Evolutionary conservation across 2,888 invertebrate species (phyloP), one percentile per base, ranked within the genome.

Genomic region (Drosophila nr. perissopoda): DNA sequence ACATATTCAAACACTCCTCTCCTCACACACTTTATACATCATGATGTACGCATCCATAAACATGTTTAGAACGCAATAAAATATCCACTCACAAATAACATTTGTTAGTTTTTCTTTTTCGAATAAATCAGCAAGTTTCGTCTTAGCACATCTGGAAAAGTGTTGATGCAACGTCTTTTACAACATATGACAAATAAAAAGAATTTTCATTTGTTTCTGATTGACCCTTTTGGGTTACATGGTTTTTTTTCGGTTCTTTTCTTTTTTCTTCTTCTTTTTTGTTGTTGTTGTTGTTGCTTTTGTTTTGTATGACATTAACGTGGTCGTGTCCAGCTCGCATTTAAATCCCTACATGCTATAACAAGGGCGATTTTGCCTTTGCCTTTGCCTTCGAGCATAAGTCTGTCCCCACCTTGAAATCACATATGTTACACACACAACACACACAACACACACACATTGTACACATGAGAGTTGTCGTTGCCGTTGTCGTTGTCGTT

Each of bases 341-440:
- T 70, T 70, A 71, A 70, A 60, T 71, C 69, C 60, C 61, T 11
- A 48, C 52, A 46, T 16, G 46, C 25, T 25, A 46, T 25, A 46
- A 46, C 46, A 36, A 31, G 36, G 53, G 36, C 18, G n/a, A 40
- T 36, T 16, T 34, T 34, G 21, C 34, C 53, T 33, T 34, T 34
- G 21, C 34, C 48, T 33, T 27, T 53, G 46, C 13, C 57, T 33
- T 31, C 3, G 51, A 27, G 49, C 51, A 62, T 34, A 54, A 54
- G 48, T 52, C 51, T 71, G 42, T 57, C 57, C n/a, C 70, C 58
- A 21, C 29, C 42, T 46, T 60, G 42, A 70, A 69, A 52, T 59
- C 60, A 69, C 71, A 78, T 78, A 78, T 78, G 77, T 68, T 77
- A 67, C 71, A 58, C 46, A 52, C 66, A 18, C 42, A 38, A 67